A percentile compares a stretch with the other conserved stretches of the same genome.
Evolutionary conservation across 53 echinoderm and acorn worm species (phyloP).

Genomic region (Arbacia lixula): DNA sequence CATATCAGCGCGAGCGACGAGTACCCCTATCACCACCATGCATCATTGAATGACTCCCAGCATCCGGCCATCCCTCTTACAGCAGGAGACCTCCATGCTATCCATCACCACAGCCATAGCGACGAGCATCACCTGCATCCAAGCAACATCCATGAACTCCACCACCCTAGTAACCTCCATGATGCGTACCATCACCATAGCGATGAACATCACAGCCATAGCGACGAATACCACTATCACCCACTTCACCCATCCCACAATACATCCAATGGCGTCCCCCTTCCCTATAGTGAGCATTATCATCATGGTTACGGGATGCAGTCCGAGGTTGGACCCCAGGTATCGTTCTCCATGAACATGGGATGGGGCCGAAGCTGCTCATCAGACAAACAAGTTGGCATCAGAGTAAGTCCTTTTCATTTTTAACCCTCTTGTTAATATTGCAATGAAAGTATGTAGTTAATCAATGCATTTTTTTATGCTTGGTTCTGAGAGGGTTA

Average conservation of each 20-base stretch:
- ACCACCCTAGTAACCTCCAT: not conserved
- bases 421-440: too few species aligned
- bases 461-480: too few species aligned
- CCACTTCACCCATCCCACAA: constrained; percentile 25
- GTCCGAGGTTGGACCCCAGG: constrained; percentile 54
- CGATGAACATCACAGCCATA: constrained; percentile 41
- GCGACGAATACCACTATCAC: constrained; percentile 22
- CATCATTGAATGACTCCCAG: too few species aligned
- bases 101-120: constrained; percentile 18
- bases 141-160: not conserved
- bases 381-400: constrained; percentile 71
- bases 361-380: constrained; percentile 90
- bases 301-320: not conserved
- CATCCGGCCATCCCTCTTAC: too few species aligned
- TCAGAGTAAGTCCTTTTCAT: too few species aligned
- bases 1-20: too few species aligned
- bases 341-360: constrained; percentile 63
- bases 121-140: not conserved
- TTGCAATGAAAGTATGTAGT: too few species aligned
- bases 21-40: too few species aligned
- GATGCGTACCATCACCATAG: not conserved
- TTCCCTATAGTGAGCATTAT: constrained; percentile 6
- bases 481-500: too few species aligned
- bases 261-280: not conserved
- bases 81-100: not conserved